These are phyloP conservation scores for Malachius bipustulatus DNA, from an alignment of 2,888 invertebrate species.

Conservation along the genomic window DNA sequence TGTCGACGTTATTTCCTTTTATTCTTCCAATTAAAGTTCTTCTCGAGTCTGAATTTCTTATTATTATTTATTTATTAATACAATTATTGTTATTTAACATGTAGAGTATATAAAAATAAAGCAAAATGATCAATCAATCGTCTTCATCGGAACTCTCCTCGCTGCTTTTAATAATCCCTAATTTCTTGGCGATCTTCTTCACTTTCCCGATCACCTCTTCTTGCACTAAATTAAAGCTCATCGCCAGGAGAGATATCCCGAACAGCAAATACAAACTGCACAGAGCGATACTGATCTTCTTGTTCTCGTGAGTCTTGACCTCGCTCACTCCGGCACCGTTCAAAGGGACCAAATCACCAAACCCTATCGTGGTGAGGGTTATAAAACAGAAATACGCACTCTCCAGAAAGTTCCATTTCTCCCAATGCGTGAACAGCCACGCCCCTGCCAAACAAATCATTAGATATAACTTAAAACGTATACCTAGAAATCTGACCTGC, in stretches of 20 bases:
- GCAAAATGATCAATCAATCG: constrained; percentile 11
- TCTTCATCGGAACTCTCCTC: constrained; percentile 48
- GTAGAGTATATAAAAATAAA: no score
- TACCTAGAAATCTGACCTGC: no score
- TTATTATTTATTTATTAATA: no score
- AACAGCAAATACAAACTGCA: constrained; percentile 88
- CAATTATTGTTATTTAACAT: no score
- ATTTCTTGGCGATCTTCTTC: constrained; percentile 69
- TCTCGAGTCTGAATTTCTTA: no score
- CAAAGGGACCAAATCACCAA: constrained; percentile 82
- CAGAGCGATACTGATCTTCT: constrained; percentile 62
- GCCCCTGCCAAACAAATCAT: constrained; percentile 79
- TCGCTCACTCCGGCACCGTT: constrained; percentile 52
- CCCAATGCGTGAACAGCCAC: constrained; percentile 75
- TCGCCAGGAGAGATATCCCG: constrained; percentile 86
- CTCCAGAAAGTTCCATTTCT: constrained; percentile 75
- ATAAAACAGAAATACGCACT: constrained; percentile 91
- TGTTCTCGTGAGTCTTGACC: constrained; percentile 34
- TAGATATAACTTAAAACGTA: no score
- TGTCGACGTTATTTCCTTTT: no score
- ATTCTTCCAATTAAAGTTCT: no score
- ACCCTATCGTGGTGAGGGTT: constrained; percentile 85
- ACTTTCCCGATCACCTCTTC: constrained; percentile 86
- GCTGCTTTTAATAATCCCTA: constrained; percentile 77
- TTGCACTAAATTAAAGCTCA: constrained; percentile 94